These are phyloP conservation scores for Gadopsis marmoratus DNA, from an alignment of 2,797 vertebrate genomes.

Conservation along the genomic window DNA sequence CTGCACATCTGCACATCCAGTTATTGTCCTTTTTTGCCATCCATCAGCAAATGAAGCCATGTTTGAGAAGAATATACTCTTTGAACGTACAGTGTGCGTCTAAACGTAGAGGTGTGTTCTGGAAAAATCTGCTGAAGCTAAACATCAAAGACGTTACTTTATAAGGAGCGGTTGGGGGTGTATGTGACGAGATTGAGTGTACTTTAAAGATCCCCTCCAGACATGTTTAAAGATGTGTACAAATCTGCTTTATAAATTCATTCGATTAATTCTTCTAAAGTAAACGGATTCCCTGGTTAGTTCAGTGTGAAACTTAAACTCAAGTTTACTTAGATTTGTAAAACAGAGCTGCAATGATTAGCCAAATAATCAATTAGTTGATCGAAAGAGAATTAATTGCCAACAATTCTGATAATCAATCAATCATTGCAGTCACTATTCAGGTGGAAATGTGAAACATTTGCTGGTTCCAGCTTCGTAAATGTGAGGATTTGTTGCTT, in stretches of 20 bases:
- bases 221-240: background rate
- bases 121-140: too few species aligned
- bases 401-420: too few species aligned
- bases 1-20: constrained; percentile 4
- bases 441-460: too few species aligned
- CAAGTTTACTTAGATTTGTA: too few species aligned
- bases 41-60: background rate
- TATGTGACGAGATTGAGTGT: background rate
- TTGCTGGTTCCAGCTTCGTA: too few species aligned
- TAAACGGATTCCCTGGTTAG: background rate
- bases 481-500: too few species aligned
- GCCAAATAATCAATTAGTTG: too few species aligned
- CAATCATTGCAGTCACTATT: too few species aligned
- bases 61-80: background rate
- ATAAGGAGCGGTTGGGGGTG: background rate
- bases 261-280: background rate
- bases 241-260: background rate
- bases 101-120: background rate
- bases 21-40: background rate
- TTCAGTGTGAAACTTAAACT: too few species aligned
- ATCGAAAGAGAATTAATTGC: too few species aligned
- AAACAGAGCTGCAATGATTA: too few species aligned
- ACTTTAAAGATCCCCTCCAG: background rate
- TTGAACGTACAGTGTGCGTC: background rate
- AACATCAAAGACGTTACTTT: too few species aligned